Evolutionary conservation across 2,797 vertebrate species (phyloP).

Genomic region (Semaprochilodus insignis): DNA sequence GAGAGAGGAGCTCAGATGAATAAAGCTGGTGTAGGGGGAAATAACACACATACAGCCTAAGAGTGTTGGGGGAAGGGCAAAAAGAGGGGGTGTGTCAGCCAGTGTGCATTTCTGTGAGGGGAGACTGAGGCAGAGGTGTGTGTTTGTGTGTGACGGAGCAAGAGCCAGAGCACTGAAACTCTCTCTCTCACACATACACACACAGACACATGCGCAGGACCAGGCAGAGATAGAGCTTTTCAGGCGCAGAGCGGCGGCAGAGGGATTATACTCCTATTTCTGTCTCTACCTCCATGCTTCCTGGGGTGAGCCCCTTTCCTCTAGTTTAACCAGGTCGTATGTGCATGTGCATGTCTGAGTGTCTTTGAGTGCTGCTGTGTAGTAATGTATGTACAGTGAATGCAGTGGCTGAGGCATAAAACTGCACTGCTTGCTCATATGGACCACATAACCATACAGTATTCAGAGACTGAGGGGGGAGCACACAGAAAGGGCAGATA

Average conservation of each 20-base stretch:
- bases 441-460: slow-evolving; percentile 35
- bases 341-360: slow-evolving; percentile 12
- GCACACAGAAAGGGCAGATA: slow-evolving; percentile 8
- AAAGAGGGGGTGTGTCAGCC: slow-evolving; percentile 45
- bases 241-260: slow-evolving; percentile 42
- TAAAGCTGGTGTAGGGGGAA: slow-evolving; percentile 15
- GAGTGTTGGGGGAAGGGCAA: slow-evolving; percentile 42
- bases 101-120: slow-evolving; percentile 34
- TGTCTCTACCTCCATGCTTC: slow-evolving; percentile 50
- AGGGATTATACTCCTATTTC: slow-evolving; percentile 59
- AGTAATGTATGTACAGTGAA: slow-evolving; percentile 21
- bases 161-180: slow-evolving; percentile 44
- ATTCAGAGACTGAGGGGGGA: slow-evolving; percentile 10
- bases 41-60: slow-evolving; percentile 31
- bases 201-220: slow-evolving; percentile 42
- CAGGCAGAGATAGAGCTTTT: slow-evolving; percentile 53
- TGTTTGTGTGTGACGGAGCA: slow-evolving; percentile 23
- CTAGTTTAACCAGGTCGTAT: slow-evolving; percentile 20
- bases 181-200: slow-evolving; percentile 24
- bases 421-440: slow-evolving; percentile 28
- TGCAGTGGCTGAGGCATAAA: slow-evolving; percentile 26
- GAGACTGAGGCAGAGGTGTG: slow-evolving; percentile 38
- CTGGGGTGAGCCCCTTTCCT: slow-evolving; percentile 55
- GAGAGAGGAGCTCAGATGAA: slow-evolving; percentile 40
- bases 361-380: slow-evolving; percentile 24